phyloP scores from a whole-genome alignment of 2,113 vertebrate species.

The Nematolebias whitei region DNA sequence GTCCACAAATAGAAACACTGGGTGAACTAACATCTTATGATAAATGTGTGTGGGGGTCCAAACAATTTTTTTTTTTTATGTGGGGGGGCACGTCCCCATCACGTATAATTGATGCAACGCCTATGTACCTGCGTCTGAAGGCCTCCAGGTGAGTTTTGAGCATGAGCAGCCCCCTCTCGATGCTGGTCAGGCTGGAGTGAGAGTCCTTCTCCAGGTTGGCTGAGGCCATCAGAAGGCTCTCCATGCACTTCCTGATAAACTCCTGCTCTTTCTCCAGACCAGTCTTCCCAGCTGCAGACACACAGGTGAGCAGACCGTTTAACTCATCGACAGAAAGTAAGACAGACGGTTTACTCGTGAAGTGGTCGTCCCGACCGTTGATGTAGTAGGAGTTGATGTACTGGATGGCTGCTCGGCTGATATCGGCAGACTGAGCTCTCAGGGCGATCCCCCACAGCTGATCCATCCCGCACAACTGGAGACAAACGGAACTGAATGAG shows the following conservation, averaged over 20 bases:
- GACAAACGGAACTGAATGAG: slow-evolving; percentile 3
- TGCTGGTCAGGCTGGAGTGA: slow-evolving; percentile 94
- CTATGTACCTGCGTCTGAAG: slow-evolving; percentile 90
- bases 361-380: slow-evolving; percentile 83
- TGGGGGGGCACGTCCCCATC: too few species aligned
- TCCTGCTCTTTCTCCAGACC: slow-evolving; percentile 98
- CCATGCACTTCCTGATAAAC: slow-evolving; percentile 99
- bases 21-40: too few species aligned
- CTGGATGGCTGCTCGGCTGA: slow-evolving; percentile 97
- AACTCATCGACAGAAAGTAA: neutral
- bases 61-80: too few species aligned
- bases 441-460: slow-evolving; percentile 98
- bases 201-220: slow-evolving; percentile 94
- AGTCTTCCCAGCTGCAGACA: slow-evolving; percentile 86
- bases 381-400: slow-evolving; percentile 99
- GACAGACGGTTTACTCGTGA: neutral
- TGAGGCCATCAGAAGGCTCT: slow-evolving; percentile 96
- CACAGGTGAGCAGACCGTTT: neutral
- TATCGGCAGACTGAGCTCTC: slow-evolving; percentile 94
- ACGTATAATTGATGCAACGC: too few species aligned
- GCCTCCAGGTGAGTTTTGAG: slow-evolving; percentile 99
- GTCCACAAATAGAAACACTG: too few species aligned
- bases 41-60: too few species aligned
- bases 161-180: slow-evolving; percentile 97
- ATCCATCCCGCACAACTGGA: slow-evolving; percentile 97